These are phyloP conservation scores for Eutrigla gurnardus DNA, from an alignment of 2,797 vertebrate genomes.

Conservation along the genomic window DNA sequence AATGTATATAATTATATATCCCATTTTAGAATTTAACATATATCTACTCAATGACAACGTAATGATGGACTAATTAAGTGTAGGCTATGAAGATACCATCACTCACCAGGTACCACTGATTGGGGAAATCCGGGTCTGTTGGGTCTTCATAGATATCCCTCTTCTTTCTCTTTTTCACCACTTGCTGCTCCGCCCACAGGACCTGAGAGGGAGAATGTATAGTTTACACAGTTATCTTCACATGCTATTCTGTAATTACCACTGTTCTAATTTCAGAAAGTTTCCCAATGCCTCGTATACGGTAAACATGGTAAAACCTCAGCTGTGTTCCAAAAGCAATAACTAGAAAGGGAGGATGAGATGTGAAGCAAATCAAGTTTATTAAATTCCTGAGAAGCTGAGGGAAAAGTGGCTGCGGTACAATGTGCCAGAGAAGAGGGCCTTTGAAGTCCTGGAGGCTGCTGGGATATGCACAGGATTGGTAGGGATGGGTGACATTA, in stretches of 20 bases:
- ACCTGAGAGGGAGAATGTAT: constrained; percentile 80
- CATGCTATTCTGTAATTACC: constrained; percentile 38
- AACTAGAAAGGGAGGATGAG: constrained; percentile 52
- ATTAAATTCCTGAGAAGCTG: constrained; percentile 57
- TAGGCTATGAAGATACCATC: constrained; percentile 3
- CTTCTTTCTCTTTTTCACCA: constrained; percentile 89
- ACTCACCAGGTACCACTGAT: constrained; percentile 99
- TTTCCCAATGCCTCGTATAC: constrained; percentile 35
- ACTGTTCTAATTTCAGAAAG: constrained; percentile 54
- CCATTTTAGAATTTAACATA: background rate
- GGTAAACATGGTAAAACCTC: constrained; percentile 5
- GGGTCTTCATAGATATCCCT: constrained; percentile 90
- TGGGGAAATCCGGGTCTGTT: constrained; percentile 91
- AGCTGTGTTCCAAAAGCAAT: constrained; percentile 71
- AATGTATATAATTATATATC: background rate
- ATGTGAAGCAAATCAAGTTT: constrained; percentile 67
- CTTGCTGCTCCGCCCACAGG: constrained; percentile 93
- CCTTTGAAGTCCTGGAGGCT: constrained; percentile 51
- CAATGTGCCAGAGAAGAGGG: background rate
- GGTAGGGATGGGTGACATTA: constrained; percentile 19
- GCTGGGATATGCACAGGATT: constrained; percentile 29
- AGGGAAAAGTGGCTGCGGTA: constrained; percentile 33
- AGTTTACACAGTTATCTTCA: constrained; percentile 41
- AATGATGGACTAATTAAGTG: background rate
- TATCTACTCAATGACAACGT: background rate